phyloP scores from a whole-genome alignment of 2,797 vertebrate genomes.

The Takifugu rubripes region DNA sequence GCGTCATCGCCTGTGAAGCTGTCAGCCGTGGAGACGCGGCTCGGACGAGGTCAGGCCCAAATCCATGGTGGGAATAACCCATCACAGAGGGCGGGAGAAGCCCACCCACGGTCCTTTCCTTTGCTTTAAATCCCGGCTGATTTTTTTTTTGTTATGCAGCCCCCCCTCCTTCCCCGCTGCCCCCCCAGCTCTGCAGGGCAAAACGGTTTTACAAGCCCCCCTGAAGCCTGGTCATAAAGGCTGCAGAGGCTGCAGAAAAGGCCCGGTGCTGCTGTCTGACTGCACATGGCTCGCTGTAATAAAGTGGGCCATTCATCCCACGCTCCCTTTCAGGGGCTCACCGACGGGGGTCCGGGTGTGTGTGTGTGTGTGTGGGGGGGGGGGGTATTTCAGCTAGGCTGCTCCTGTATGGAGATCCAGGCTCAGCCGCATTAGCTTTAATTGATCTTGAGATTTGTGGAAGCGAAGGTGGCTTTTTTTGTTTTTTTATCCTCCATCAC shows the following conservation, averaged over 20 bases:
- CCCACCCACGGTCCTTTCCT: slow-evolving; percentile 85
- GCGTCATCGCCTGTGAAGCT: slow-evolving; percentile 79
- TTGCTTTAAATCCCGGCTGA: slow-evolving; percentile 61
- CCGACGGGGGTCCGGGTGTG: slow-evolving; percentile 52
- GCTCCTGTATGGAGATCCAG: slow-evolving; percentile 53
- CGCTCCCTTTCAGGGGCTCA: slow-evolving; percentile 59
- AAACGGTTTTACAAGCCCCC: slow-evolving; percentile 70
- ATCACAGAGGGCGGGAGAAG: slow-evolving; percentile 65
- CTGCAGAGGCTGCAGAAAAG: slow-evolving; percentile 56
- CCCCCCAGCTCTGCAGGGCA: slow-evolving; percentile 30
- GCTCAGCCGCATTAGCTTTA: slow-evolving; percentile 59
- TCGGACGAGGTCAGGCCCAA: slow-evolving; percentile 79
- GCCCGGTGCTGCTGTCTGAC: slow-evolving; percentile 62
- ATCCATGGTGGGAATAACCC: slow-evolving; percentile 85
- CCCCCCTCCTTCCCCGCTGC: slow-evolving; percentile 8
- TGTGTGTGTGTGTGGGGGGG: slow-evolving; percentile 37
- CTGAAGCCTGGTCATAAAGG: slow-evolving; percentile 67
- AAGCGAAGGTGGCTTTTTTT: slow-evolving; percentile 57
- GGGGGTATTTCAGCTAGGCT: slow-evolving; percentile 45
- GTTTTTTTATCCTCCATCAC: background rate
- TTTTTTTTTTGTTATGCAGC: slow-evolving; percentile 67
- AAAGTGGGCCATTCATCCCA: slow-evolving; percentile 73
- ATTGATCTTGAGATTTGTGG: slow-evolving; percentile 62
- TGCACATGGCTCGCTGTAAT: slow-evolving; percentile 70
- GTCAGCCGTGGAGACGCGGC: slow-evolving; percentile 85